Conservation (phyloP, 2,113 vertebrate genomes). For the Dinomys branickii region DNA sequence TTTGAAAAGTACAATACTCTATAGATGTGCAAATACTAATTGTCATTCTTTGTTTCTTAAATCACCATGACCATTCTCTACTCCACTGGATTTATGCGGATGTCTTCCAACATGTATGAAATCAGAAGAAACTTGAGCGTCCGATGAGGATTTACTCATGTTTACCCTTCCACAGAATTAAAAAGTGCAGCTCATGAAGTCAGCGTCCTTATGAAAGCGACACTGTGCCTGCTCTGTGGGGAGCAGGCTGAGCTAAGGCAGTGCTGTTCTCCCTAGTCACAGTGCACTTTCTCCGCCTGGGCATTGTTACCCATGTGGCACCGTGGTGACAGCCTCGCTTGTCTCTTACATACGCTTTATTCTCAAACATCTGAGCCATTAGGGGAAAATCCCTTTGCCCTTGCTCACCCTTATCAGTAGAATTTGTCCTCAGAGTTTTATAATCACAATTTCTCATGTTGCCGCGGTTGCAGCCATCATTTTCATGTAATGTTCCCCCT, state of each 20-base stretch:
- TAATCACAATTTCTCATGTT: constrained; percentile 66
- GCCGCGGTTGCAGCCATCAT: constrained; percentile 50
- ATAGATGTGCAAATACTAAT: neutral
- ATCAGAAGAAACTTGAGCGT: constrained; percentile 3
- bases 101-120: neutral
- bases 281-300: neutral
- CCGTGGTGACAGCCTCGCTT: neutral
- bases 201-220: neutral
- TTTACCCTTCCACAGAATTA: neutral
- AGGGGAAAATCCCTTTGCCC: constrained; percentile 46
- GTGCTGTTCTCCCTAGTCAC: neutral
- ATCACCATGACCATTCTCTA: neutral
- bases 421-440: constrained; percentile 50
- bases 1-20: neutral
- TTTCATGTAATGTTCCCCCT: neutral
- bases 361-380: constrained; percentile 27
- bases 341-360: neutral
- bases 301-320: neutral
- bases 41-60: neutral
- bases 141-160: neutral
- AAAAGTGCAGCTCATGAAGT: neutral
- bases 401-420: constrained; percentile 42
- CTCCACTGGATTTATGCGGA: neutral
- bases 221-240: neutral
- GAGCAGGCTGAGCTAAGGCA: neutral